Evolutionary conservation across 2,113 vertebrate genomes (phyloP).

Genomic region (Triplophysa tibetana): DNA sequence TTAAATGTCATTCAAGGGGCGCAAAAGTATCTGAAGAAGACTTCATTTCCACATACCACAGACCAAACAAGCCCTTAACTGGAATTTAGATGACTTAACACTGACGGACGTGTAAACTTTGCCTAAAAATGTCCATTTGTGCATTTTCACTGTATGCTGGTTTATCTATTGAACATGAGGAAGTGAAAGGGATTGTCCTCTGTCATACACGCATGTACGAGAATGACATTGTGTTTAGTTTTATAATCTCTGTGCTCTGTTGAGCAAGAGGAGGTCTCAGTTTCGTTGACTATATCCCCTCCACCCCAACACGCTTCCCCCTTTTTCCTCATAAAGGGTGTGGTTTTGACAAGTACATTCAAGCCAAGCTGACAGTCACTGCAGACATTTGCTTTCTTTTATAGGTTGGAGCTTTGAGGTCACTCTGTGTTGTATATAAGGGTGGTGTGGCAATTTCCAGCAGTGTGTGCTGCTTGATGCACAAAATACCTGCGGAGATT

Average conservation of each 20-base stretch:
- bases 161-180: constrained; percentile 3
- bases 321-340: constrained; percentile 16
- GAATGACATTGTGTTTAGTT: constrained; percentile 2
- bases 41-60: constrained; percentile 1
- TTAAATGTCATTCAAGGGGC: background rate
- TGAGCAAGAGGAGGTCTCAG: constrained; percentile 22
- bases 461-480: background rate
- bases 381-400: constrained; percentile 35
- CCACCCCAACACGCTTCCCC: constrained; percentile 1
- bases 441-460: constrained; percentile 29
- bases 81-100: constrained; percentile 52
- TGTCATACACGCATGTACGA: constrained; percentile 11
- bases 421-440: constrained; percentile 1
- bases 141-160: background rate
- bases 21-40: background rate
- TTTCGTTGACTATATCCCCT: background rate
- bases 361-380: constrained; percentile 1
- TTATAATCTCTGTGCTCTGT: background rate
- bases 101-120: constrained; percentile 30
- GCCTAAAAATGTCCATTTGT: constrained; percentile 41
- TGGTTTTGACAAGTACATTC: background rate
- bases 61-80: constrained; percentile 16
- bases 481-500: constrained; percentile 37
- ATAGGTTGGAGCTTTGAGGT: constrained; percentile 23
- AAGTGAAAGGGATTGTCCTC: constrained; percentile 5